A percentile compares a stretch with the other conserved stretches of the same genome.
phyloP scores from a whole-genome alignment of 1,140 invertebrate genomes.

The Aphidius gifuensis region DNA sequence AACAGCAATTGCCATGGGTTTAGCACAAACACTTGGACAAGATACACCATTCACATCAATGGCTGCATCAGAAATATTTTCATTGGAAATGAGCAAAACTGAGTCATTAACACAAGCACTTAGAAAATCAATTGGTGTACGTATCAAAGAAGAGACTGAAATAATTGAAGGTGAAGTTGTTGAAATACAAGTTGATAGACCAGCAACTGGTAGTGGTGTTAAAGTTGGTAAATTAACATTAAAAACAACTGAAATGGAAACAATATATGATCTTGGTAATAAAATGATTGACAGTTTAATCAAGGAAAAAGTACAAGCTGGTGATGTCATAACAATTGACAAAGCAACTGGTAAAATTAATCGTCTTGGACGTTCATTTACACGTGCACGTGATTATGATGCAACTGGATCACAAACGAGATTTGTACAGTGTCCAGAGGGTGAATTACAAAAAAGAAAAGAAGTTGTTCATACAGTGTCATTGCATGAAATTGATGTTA shows the following conservation, averaged over 20 bases:
- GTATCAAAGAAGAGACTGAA: constrained; percentile 98
- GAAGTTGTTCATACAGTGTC: constrained; percentile 98
- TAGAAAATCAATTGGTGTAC: constrained; percentile 94
- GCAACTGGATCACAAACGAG: constrained; percentile 90
- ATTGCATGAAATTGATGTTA: constrained; percentile 98
- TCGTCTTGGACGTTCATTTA: constrained; percentile 91
- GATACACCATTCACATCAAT: constrained; percentile 98
- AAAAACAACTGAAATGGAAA: constrained; percentile 99
- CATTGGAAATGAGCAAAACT: constrained; percentile 98
- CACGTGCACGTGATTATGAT: constrained; percentile 94
- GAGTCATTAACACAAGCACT: constrained; percentile 97
- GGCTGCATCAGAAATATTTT: constrained; percentile 97
- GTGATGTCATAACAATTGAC: constrained; percentile 96
- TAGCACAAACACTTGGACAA: constrained; percentile 89
- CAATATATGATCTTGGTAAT: constrained; percentile 95
- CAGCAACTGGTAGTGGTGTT: constrained; percentile 84
- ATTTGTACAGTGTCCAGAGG: constrained; percentile 98
- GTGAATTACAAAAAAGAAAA: constrained; percentile 97
- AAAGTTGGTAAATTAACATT: constrained; percentile 92
- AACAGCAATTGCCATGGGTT: constrained; percentile 94
- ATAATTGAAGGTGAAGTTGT: constrained; percentile 99
- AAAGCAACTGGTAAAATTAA: constrained; percentile 97
- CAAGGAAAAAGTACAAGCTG: constrained; percentile 95
- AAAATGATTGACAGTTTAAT: constrained; percentile 98
- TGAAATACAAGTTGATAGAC: constrained; percentile 93